Evolutionary conservation across 2,113 vertebrate genomes (phyloP).

Genomic region (Tamias sibiricus): DNA sequence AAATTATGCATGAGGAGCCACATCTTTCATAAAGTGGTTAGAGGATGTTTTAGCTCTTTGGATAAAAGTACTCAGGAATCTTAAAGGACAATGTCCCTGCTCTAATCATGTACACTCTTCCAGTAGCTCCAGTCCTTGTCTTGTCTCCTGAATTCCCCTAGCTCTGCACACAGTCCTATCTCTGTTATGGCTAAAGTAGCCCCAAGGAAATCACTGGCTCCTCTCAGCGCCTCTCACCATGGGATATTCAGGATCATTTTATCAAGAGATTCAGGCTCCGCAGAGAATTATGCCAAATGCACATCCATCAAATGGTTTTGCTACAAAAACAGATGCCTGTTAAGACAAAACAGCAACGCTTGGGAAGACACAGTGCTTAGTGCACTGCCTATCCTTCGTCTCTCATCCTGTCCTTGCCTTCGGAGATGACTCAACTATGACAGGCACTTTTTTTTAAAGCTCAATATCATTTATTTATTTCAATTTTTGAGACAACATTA

Average conservation of each 20-base stretch:
- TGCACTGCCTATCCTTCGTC: neutral
- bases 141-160: neutral
- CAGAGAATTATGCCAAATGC: neutral
- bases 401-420: neutral
- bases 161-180: neutral
- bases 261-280: neutral
- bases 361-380: neutral
- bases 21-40: neutral
- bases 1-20: neutral
- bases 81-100: neutral
- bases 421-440: neutral
- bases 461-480: too few relatives aligned
- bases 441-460: too few relatives aligned
- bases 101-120: neutral
- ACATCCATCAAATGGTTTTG: neutral
- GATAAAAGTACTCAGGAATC: neutral
- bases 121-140: neutral
- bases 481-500: too few relatives aligned
- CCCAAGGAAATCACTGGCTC: neutral
- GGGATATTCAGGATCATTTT: neutral
- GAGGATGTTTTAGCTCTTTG: neutral
- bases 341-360: slow-evolving; percentile 47
- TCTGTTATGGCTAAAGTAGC: slow-evolving; percentile 40
- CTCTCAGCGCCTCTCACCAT: neutral
- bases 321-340: neutral